A percentile compares a stretch with the other conserved stretches of the same genome.
phyloP scores from a whole-genome alignment of 2,888 invertebrate species.

The Pimpla rufipes region DNA sequence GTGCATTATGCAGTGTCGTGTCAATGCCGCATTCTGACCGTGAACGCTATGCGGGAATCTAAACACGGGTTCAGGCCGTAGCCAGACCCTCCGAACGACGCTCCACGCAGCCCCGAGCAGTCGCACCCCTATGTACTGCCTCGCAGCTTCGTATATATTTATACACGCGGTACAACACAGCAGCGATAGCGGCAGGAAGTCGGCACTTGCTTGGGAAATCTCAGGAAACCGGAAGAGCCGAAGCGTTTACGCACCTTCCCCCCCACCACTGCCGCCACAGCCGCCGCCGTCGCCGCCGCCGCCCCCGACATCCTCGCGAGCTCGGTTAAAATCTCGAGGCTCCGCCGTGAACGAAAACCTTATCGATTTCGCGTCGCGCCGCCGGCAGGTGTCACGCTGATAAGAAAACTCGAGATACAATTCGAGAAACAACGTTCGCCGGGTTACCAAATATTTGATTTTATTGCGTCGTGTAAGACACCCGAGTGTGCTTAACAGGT shows the following conservation, averaged over 20 bases:
- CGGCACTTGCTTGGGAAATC: constrained; percentile 63
- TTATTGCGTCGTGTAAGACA: not conserved
- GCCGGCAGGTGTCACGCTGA: constrained; percentile 56
- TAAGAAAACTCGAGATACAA: constrained; percentile 36
- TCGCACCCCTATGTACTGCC: not conserved
- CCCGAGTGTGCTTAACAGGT: constrained; percentile 15
- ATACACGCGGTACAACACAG: not conserved
- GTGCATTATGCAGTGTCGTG: constrained; percentile 62
- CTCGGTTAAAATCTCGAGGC: constrained; percentile 33
- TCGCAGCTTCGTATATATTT: not conserved
- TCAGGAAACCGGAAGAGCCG: constrained; percentile 67
- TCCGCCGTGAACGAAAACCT: constrained; percentile 48
- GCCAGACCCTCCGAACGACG: not conserved
- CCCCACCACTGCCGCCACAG: not conserved
- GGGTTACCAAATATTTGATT: constrained; percentile 28
- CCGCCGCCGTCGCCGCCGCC: not conserved
- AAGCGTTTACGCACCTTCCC: constrained; percentile 55
- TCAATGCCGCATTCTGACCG: constrained; percentile 68
- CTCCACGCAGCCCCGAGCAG: constrained; percentile 17
- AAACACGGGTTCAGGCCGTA: constrained; percentile 10
- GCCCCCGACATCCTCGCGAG: constrained; percentile 21
- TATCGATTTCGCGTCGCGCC: constrained; percentile 56
- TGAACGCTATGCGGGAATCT: constrained; percentile 45
- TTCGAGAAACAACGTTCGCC: constrained; percentile 29
- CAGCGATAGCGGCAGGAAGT: constrained; percentile 50